Evolutionary conservation across 1,140 invertebrate species (phyloP), one percentile per base, ranked within the genome.

Genomic region (Dendroctonus ponderosae): DNA sequence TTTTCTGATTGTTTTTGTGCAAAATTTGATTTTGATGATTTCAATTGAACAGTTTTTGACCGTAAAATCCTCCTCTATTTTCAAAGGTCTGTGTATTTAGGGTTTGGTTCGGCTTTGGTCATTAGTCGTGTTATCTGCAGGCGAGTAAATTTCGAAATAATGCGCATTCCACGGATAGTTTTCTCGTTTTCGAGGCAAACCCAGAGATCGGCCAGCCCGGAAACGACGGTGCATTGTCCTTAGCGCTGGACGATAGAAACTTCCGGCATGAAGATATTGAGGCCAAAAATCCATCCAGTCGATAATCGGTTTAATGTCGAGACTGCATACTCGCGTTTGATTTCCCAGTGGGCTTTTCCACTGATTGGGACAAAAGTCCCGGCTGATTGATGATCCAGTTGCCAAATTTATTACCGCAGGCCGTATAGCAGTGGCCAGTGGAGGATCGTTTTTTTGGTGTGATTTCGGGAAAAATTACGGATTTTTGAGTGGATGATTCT

Each of bases 381-480:
- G 50, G 50, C 50, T 51, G 50, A 51, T 51, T 51, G 50, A 51
- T 51, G 50, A 51, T 51, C 50, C 50, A 51, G 50, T 51, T 51
- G 50, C 50, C 50, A 15, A 51, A 51, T 51, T 51, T 5, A 51
- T 51, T 51, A 51, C 50, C 15, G 11, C 15, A 15, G 26, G 26
- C 26, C 26, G 26, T 26, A n/a, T n/a, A 26, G 26, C 26, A 26
- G 26, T 26, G 26, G 26, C 26, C 1, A 26, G 26, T 26, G 26
- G 26, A 26, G 26, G 26, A 1, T 26, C 26, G 26, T 26, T 26
- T 26, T 26, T 26, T 26, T 26, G 26, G 26, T 26, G 26, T 26
- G 26, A 26, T 2, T 26, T 26, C 3, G 1, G 1, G 26, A 26
- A 26, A 26, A 26, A 26, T 26, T 26, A 1, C 26, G 26, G 26